A percentile compares a stretch with the other conserved stretches of the same genome.
These are phyloP conservation scores for Drosophila mojavensis DNA, from an alignment of 1,140 invertebrate species.

Conservation along the genomic window DNA sequence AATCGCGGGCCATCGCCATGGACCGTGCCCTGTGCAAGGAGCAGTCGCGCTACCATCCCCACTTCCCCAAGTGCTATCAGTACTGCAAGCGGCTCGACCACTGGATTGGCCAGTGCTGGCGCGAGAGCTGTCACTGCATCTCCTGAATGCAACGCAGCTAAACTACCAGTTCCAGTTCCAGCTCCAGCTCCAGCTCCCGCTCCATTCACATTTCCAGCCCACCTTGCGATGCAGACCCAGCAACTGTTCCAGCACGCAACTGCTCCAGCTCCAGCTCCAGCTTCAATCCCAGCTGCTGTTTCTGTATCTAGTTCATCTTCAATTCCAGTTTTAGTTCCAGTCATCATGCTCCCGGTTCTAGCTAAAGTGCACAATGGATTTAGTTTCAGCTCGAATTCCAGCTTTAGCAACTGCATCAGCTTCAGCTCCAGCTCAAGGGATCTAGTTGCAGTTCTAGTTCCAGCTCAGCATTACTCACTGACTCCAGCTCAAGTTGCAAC, in stretches of 20 bases:
- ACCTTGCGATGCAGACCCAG: too few relatives aligned
- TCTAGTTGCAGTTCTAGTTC: too few relatives aligned
- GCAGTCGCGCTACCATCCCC: constrained; percentile 63
- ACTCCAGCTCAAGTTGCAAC: too few relatives aligned
- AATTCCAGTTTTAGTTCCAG: not conserved
- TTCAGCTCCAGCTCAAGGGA: too few relatives aligned
- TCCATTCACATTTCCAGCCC: not conserved
- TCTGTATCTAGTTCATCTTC: not conserved
- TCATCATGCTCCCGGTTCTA: too few relatives aligned
- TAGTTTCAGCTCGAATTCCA: too few relatives aligned
- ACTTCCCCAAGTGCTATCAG: constrained; percentile 70
- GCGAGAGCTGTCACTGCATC: constrained; percentile 71
- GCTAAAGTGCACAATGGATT: too few relatives aligned
- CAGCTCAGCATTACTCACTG: too few relatives aligned
- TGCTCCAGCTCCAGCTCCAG: too few relatives aligned
- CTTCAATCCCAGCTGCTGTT: too few relatives aligned
- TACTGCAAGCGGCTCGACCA: constrained; percentile 75
- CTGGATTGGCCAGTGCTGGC: constrained; percentile 78
- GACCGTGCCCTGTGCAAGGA: constrained; percentile 63
- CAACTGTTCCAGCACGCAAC: too few relatives aligned
- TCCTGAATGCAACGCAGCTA: constrained; percentile 18
- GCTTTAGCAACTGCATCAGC: too few relatives aligned
- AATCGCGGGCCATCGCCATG: constrained; percentile 64
- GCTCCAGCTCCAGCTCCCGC: not conserved
- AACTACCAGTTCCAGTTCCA: not conserved